These are phyloP conservation scores for Dendrolimus pini DNA, from an alignment of 2,888 invertebrate species.

Conservation along the genomic window DNA sequence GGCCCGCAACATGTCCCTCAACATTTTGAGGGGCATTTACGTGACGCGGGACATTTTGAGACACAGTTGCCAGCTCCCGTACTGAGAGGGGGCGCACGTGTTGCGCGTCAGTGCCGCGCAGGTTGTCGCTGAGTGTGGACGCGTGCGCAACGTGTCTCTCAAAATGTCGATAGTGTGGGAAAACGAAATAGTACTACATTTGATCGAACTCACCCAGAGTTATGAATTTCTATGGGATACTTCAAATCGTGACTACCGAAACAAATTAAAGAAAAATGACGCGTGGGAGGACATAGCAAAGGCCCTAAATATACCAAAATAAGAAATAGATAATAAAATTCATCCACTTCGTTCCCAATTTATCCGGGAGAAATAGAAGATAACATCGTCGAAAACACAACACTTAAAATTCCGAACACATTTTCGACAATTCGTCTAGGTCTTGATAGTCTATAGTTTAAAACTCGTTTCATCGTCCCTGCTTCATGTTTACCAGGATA, in stretches of 20 bases:
- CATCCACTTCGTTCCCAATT: slow-evolving; percentile 5
- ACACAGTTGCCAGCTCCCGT: slow-evolving; percentile 1
- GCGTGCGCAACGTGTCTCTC: slow-evolving; percentile 1
- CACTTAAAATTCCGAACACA: slow-evolving; percentile 10
- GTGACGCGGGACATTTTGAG: not conserved
- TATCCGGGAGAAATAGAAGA: slow-evolving; percentile 7
- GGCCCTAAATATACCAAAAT: slow-evolving; percentile 2
- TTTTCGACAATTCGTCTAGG: slow-evolving; percentile 13
- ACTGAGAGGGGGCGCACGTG: not conserved
- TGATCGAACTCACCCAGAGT: slow-evolving; percentile 3
- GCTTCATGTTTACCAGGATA: slow-evolving; percentile 13
- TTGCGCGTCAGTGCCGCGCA: not conserved
- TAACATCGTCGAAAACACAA: slow-evolving; percentile 7
- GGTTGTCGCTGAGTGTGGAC: slow-evolving; percentile 2
- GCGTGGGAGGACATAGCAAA: slow-evolving; percentile 6
- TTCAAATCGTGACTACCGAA: slow-evolving; percentile 2
- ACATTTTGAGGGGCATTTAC: not conserved
- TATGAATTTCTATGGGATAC: slow-evolving; percentile 3
- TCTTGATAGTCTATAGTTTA: slow-evolving; percentile 13
- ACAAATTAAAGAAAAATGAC: slow-evolving; percentile 2
- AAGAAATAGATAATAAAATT: slow-evolving; percentile 7
- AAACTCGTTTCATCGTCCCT: slow-evolving; percentile 12
- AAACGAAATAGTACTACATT: slow-evolving; percentile 5
- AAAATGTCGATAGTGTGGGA: slow-evolving; percentile 3
- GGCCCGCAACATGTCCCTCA: too few species aligned